Evolutionary conservation across 2,888 invertebrate genomes (phyloP), one percentile per base, ranked within the genome.

Genomic region (Luperina testacea): DNA sequence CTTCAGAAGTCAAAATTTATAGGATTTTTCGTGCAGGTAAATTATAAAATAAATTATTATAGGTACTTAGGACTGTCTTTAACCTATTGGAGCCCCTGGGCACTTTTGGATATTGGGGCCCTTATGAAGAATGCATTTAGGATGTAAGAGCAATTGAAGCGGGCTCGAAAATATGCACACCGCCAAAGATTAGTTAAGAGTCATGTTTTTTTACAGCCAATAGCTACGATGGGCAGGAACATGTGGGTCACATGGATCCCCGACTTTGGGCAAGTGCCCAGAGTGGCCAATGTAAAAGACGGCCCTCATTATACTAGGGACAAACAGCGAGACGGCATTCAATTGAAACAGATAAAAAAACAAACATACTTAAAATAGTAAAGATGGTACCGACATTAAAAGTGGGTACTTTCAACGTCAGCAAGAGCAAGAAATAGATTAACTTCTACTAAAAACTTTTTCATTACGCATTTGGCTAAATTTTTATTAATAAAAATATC

Each of bases 401-500:
- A 61, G 9, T 27, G 4, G 27, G 2, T 51, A 48, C 20, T 45
- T 53, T 64, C 11, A 64, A 79, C 27, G 9, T 45, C 48, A 63
- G 45, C 27, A 65, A 73, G 64, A 73, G 72, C 51, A 69, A 69
- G 73, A 72, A 79, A 59, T 65, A 75, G 6, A 71, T 51, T 42
- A 24, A 24, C 48, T 51, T 75, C 27, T 76, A 81, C 48, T 7
- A 51, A 45, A 65, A 45, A 20, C 7, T 65, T 48, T 11, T 65
- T 48, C 27, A 20, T 69, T 63, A 63, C 17, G 53, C 13, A 72
- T 86, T 74, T 64, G 72, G 69, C 61, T 3, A 75, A 51, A 69
- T 38, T 20, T 69, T 63, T 57, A 75, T 84, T 81, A 59, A 78
- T 81, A 77, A 87, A 87, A 83, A 84, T 75, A 83, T 78, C 72